Conservation (phyloP, 2,888 invertebrate species). For the Cheilosia urbana region DNA sequence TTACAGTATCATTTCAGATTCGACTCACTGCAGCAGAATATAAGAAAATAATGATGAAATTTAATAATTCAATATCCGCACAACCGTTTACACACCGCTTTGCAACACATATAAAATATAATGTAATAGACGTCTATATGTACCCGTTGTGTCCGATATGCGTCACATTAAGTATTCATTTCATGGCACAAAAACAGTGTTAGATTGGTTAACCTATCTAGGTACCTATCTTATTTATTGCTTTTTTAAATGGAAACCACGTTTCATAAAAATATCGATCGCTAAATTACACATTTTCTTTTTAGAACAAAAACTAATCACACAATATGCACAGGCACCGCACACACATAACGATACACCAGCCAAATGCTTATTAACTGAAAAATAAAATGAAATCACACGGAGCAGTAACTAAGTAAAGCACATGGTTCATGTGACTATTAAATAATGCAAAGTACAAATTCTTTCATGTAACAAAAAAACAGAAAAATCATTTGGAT, state of each 20-base stretch:
- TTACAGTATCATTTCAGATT: too few species aligned
- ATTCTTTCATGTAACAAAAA: slow-evolving; percentile 15
- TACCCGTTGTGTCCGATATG: slow-evolving; percentile 40
- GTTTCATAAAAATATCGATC: slow-evolving; percentile 19
- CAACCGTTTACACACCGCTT: slow-evolving; percentile 25
- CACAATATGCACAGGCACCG: slow-evolving; percentile 12
- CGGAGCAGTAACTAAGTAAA: slow-evolving; percentile 36
- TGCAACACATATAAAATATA: slow-evolving; percentile 4
- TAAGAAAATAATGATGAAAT: slow-evolving; percentile 12
- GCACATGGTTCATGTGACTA: slow-evolving; percentile 66
- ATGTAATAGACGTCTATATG: background rate
- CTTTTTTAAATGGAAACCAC: slow-evolving; percentile 6
- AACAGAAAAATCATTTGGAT: background rate
- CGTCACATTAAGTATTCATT: slow-evolving; percentile 51
- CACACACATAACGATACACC: slow-evolving; percentile 5
- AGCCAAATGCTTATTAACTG: slow-evolving; percentile 23
- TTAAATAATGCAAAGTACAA: slow-evolving; percentile 25
- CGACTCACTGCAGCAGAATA: background rate
- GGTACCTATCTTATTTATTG: background rate
- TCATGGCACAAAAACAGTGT: background rate
- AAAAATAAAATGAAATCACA: slow-evolving; percentile 57
- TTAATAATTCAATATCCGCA: slow-evolving; percentile 45
- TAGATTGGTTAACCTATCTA: background rate
- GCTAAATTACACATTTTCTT: slow-evolving; percentile 8
- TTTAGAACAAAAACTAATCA: slow-evolving; percentile 2